These are phyloP conservation scores for Rattus norvegicus DNA, from an alignment of 2,113 vertebrate genomes.

Conservation along the genomic window DNA sequence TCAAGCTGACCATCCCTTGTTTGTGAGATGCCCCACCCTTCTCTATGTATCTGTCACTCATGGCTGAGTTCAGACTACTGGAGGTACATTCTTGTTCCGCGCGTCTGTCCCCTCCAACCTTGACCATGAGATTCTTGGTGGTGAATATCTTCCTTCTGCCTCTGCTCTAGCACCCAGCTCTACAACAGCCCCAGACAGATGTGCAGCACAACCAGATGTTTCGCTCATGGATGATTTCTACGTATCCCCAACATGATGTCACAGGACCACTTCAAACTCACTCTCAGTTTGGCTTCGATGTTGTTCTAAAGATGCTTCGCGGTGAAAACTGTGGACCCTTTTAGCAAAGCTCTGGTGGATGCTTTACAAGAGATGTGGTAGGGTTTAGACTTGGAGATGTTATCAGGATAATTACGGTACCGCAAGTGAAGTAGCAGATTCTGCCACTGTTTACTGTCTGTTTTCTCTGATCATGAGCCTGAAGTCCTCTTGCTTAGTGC, in stretches of 20 bases:
- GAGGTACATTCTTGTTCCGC: not conserved
- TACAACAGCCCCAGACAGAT: constrained; percentile 66
- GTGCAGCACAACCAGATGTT: constrained; percentile 29
- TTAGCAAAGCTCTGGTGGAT: constrained; percentile 28
- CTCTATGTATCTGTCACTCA: not conserved
- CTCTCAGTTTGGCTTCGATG: not conserved
- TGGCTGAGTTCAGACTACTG: not conserved
- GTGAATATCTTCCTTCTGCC: not conserved
- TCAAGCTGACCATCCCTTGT: not conserved
- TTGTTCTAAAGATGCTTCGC: constrained; percentile 34
- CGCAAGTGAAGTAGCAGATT: not conserved
- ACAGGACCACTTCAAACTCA: constrained; percentile 51
- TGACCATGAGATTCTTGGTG: not conserved
- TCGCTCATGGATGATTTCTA: constrained; percentile 55
- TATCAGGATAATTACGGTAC: not conserved
- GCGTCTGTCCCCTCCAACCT: not conserved
- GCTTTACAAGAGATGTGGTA: not conserved
- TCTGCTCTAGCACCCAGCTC: not conserved
- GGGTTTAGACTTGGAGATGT: not conserved
- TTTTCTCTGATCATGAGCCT: not conserved
- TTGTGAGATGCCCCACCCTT: not conserved
- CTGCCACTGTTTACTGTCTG: not conserved
- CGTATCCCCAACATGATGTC: constrained; percentile 64
- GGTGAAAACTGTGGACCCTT: not conserved
- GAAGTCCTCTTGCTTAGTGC: not conserved